Evolutionary conservation across 2,797 vertebrate species (phyloP).

Genomic region (Bovichtus diacanthus): DNA sequence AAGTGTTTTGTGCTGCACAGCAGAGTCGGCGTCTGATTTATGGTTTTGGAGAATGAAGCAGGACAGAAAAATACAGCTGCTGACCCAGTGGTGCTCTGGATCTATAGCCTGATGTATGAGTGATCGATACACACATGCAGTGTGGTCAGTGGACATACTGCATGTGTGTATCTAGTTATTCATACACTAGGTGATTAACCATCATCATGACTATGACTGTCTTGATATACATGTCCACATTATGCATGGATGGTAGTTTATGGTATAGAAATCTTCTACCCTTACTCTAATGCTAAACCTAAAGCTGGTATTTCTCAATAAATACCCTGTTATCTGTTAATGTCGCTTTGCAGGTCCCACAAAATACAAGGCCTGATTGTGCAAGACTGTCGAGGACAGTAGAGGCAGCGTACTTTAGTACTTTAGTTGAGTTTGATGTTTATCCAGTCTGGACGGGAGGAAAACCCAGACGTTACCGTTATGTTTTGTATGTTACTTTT

Average conservation of each 20-base stretch:
- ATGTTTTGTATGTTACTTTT: too few relatives aligned
- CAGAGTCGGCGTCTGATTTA: constrained; percentile 51
- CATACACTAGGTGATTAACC: background rate
- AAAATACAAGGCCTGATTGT: background rate
- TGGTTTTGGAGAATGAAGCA: constrained; percentile 20
- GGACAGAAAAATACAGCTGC: constrained; percentile 13
- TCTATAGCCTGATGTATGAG: constrained; percentile 1
- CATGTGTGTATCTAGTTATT: too few relatives aligned
- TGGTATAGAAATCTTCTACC: background rate
- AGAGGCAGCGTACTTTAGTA: background rate
- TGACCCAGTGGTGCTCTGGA: constrained; percentile 11
- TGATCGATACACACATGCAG: background rate
- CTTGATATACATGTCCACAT: background rate
- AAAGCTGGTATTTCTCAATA: background rate
- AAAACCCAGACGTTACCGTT: too few relatives aligned
- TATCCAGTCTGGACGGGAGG: background rate
- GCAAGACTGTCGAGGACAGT: background rate
- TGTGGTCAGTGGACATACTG: too few relatives aligned
- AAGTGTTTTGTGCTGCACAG: constrained; percentile 43
- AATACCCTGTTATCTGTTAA: background rate
- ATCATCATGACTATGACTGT: background rate
- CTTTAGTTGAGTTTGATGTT: background rate
- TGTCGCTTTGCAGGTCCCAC: background rate
- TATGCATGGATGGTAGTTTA: background rate
- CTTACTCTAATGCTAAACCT: background rate